A percentile compares a stretch with the other conserved stretches of the same genome.
phyloP scores from a whole-genome alignment of 2,797 vertebrate genomes.

The Tangara arthus region DNA sequence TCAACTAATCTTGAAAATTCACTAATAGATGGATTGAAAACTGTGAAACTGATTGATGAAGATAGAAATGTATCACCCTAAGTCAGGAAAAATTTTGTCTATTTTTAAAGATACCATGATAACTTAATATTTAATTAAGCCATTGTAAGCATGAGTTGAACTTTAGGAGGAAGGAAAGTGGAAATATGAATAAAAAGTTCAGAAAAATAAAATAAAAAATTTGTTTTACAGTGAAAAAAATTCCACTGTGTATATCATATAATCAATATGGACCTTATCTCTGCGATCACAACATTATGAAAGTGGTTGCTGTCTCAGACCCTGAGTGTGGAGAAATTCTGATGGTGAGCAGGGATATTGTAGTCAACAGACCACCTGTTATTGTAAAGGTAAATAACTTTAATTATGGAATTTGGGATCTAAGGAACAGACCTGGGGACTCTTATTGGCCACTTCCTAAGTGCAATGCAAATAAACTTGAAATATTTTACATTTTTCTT shows the following conservation, averaged over 20 bases:
- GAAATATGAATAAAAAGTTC: background rate
- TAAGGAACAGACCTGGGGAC: background rate
- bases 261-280: slow-evolving; percentile 52
- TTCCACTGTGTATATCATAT: slow-evolving; percentile 47
- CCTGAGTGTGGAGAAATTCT: slow-evolving; percentile 52
- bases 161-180: background rate
- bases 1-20: background rate
- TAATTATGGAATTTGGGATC: background rate
- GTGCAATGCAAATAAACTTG: background rate
- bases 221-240: slow-evolving; percentile 62
- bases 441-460: background rate
- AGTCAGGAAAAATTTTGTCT: background rate
- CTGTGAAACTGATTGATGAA: background rate
- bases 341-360: slow-evolving; percentile 60
- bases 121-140: background rate
- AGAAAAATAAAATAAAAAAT: background rate
- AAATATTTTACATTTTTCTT: background rate
- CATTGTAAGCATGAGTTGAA: background rate
- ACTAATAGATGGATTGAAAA: background rate
- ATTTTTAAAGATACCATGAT: background rate
- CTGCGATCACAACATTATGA: slow-evolving; percentile 62
- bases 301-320: slow-evolving; percentile 58
- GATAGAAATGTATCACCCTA: background rate
- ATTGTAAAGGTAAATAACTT: slow-evolving; percentile 59
- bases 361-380: slow-evolving; percentile 58